These are phyloP conservation scores for Bathynomus jamesi DNA, from an alignment of 1,140 invertebrate species.

Conservation along the genomic window DNA sequence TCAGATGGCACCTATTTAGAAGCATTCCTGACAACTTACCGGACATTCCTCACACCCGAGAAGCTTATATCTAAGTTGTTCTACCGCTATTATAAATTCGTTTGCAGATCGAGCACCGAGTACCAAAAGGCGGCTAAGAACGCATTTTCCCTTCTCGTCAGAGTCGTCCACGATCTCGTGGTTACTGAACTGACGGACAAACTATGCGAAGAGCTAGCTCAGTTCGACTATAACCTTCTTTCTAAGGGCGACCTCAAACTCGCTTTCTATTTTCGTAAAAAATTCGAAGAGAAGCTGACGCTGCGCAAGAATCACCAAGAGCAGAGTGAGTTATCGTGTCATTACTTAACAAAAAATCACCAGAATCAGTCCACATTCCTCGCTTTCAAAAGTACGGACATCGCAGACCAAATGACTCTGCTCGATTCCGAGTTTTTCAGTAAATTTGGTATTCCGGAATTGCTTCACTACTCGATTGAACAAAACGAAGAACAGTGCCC, in stretches of 20 bases:
- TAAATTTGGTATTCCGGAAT: conserved; percentile 93
- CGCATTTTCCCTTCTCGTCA: conserved; percentile 77
- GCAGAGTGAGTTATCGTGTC: conserved; percentile 9
- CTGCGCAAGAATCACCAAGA: conserved; percentile 51
- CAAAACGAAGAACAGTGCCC: conserved; percentile 94
- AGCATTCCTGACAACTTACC: conserved; percentile 91
- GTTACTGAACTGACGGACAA: conserved; percentile 55
- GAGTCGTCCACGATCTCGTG: conserved; percentile 87
- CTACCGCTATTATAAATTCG: conserved; percentile 72
- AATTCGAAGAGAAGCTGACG: conserved; percentile 81
- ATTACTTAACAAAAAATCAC: background rate
- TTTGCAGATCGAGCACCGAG: conserved; percentile 56
- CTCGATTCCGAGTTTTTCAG: conserved; percentile 91
- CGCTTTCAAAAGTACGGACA: conserved; percentile 84
- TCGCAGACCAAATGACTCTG: conserved; percentile 97
- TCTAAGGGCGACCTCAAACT: conserved; percentile 72
- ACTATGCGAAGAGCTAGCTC: conserved; percentile 53
- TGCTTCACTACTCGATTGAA: conserved; percentile 92
- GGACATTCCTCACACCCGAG: conserved; percentile 84
- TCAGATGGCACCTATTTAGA: background rate
- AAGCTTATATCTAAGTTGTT: conserved; percentile 81
- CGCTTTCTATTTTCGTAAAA: conserved; percentile 78
- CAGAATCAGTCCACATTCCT: conserved; percentile 53
- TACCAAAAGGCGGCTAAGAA: conserved; percentile 73
- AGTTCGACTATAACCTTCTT: conserved; percentile 85